These are phyloP conservation scores for Cairina moschata DNA, from an alignment of 2,113 vertebrate genomes.

Conservation along the genomic window DNA sequence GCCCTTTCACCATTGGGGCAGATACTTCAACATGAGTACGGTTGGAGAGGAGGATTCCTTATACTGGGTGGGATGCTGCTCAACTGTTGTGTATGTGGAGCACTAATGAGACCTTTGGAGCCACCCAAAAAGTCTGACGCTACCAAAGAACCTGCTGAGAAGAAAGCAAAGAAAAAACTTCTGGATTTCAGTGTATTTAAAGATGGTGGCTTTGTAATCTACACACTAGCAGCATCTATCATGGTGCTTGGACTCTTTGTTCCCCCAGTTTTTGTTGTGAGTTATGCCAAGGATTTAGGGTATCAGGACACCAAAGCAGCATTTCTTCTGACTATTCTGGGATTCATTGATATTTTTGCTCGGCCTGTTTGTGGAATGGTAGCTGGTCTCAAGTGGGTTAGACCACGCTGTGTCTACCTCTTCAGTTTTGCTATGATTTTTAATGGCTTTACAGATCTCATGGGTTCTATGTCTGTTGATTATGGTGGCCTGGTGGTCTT, in stretches of 20 bases:
- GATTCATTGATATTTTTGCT: constrained; percentile 94
- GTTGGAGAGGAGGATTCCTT: constrained; percentile 95
- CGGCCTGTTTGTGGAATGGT: constrained; percentile 89
- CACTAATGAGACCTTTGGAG: constrained; percentile 89
- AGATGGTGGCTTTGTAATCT: constrained; percentile 89
- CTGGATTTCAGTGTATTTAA: constrained; percentile 91
- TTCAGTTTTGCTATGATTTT: constrained; percentile 96
- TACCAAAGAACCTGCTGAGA: constrained; percentile 13
- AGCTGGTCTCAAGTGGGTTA: constrained; percentile 86
- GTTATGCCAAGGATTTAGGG: constrained; percentile 91
- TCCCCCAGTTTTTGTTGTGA: constrained; percentile 94
- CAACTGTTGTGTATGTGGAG: constrained; percentile 93
- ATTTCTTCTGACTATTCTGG: constrained; percentile 90
- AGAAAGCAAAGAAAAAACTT: constrained; percentile 80
- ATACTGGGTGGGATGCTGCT: constrained; percentile 91
- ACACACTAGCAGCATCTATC: constrained; percentile 89
- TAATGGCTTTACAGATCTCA: constrained; percentile 90
- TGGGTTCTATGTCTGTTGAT: constrained; percentile 83
- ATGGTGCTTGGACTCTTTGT: constrained; percentile 97
- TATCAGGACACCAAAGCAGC: constrained; percentile 88
- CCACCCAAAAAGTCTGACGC: constrained; percentile 58
- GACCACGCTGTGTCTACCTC: constrained; percentile 91
- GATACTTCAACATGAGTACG: constrained; percentile 86
- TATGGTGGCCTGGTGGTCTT: constrained; percentile 87
- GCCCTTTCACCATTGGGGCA: constrained; percentile 92